Base-by-base conservation (phyloP, 2,888 invertebrate species). In the Tuta absoluta region DNA sequence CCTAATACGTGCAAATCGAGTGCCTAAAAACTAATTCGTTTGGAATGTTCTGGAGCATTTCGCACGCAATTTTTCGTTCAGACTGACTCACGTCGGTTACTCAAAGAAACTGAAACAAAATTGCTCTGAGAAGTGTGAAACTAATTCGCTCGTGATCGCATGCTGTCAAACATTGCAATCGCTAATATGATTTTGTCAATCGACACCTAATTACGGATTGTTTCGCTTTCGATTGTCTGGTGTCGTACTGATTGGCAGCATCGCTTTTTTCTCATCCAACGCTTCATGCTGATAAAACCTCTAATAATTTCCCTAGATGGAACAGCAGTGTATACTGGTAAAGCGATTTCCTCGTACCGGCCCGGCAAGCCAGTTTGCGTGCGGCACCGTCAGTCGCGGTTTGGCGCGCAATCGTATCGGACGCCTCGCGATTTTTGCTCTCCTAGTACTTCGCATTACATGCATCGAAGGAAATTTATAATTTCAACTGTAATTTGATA, bases 401-500 rank as follows among this genome's bases (percentile, higher is more conserved):
- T 85, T 84, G 82, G 84, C 86, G 85, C 85, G 82, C 80, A 75
- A 72, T 69, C 66, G 66, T 66, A 23, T n/a, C 70, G 73, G 86
- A 74, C 69, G 67, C 60, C 63, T 59, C 53, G 61, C 63, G 60
- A 63, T 69, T 62, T 67, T 71, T 69, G 61, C 67, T 60, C 49
- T 63, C 63, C 65, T 67, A 41, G 71, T 69, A 65, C 59, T 56
- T 64, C 65, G 67, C 64, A 65, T 69, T 70, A 58, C 66, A 49
- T 63, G 66, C 64, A 66, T 63, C 59, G 59, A 69, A 72, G 72
- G 71, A 70, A 69, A 76, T 77, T 80, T 66, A 3, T 45, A 72
- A 74, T 77, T 71, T 71, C 19, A 59, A 59, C 33, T 33, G 33
- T 33, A 33, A 33, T 45, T 41, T 41, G 41, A 41, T 56, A 56